These are phyloP conservation scores for Spizaetus ornatus DNA, from an alignment of 2,113 vertebrate species.

Conservation along the genomic window DNA sequence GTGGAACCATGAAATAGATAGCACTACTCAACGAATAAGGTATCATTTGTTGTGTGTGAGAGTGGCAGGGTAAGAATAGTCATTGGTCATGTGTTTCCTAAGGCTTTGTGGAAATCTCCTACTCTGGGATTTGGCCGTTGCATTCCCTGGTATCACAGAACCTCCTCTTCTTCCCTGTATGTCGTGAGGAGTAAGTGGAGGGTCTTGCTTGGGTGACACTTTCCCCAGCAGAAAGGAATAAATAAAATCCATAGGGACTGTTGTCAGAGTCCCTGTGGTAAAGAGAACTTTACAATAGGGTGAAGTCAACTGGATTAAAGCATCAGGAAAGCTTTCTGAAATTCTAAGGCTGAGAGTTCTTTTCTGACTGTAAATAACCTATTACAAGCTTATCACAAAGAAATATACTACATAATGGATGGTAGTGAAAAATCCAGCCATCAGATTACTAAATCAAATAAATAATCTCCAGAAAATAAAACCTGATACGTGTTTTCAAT, in stretches of 20 bases:
- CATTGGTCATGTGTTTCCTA: not conserved
- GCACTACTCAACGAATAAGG: not conserved
- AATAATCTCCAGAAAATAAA: not conserved
- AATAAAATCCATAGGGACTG: not conserved
- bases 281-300: not conserved
- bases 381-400: not conserved
- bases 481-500: not conserved
- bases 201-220: not conserved
- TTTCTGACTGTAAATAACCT: not conserved
- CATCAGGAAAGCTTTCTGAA: not conserved
- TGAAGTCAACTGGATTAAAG: conserved; percentile 1
- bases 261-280: not conserved
- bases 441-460: not conserved
- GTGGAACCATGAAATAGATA: not conserved
- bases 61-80: not conserved
- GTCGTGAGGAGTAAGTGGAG: not conserved
- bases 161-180: not conserved
- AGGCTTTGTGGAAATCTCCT: not conserved
- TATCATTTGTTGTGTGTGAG: not conserved
- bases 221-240: not conserved
- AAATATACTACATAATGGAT: not conserved
- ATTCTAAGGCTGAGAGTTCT: not conserved
- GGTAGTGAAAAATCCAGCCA: not conserved
- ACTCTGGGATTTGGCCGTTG: not conserved
- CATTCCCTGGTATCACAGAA: not conserved